A percentile compares a stretch with the other conserved stretches of the same genome.
These are phyloP conservation scores for Pseudois nayaur DNA, from an alignment of 2,113 vertebrate species.

Conservation along the genomic window DNA sequence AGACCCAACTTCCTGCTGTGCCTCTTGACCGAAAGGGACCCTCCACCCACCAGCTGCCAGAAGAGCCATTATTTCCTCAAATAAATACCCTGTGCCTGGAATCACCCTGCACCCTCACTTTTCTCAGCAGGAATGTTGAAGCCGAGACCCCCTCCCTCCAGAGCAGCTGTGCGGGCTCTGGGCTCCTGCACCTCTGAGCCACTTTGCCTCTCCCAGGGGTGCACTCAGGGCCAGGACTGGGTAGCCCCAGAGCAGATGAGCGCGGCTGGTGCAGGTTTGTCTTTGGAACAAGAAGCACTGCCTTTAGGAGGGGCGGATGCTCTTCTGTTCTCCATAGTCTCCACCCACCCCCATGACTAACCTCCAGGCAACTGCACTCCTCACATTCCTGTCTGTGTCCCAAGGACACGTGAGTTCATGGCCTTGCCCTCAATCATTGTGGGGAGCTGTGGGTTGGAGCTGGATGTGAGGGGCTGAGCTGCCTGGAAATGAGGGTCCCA, in stretches of 20 bases:
- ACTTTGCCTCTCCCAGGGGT: background rate
- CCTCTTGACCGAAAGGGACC: too few relatives aligned
- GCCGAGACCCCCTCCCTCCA: background rate
- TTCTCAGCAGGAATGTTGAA: background rate
- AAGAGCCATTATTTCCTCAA: background rate
- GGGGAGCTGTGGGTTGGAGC: background rate
- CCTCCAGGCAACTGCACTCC: background rate
- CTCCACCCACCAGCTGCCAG: background rate
- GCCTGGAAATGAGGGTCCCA: background rate
- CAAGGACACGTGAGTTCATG: background rate
- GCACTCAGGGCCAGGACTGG: background rate
- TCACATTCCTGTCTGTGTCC: background rate
- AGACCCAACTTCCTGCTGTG: background rate
- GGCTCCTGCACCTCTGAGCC: background rate
- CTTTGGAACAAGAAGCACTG: background rate
- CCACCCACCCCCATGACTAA: background rate
- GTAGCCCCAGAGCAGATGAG: background rate
- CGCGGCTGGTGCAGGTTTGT: rapidly evolving
- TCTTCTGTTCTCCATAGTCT: background rate
- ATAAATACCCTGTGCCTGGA: background rate
- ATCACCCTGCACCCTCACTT: background rate
- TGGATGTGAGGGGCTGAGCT: background rate
- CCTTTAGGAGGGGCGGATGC: background rate
- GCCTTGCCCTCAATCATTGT: background rate
- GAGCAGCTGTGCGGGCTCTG: background rate